Conservation (phyloP, 1,140 invertebrate genomes). For the Antheraea pernyi region DNA sequence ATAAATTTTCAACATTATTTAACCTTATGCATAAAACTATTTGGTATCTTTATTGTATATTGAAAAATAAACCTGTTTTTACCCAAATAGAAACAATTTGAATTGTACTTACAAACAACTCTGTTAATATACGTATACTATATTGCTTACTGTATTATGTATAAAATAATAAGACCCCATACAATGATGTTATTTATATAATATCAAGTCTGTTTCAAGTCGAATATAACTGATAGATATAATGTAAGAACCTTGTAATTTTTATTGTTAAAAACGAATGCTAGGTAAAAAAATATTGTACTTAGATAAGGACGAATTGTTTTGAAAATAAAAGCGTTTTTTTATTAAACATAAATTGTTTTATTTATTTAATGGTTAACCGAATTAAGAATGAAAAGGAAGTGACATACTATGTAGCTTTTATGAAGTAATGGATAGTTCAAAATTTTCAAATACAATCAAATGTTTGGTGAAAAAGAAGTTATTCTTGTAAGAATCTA, state of each 20-base stretch:
- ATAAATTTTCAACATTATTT: no score
- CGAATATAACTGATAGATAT: conserved; percentile 13
- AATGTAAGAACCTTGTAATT: conserved; percentile 35
- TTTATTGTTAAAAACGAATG: conserved; percentile 47
- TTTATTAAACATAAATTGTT: conserved; percentile 33
- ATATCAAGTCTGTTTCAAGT: conserved; percentile 12
- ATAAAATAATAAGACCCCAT: background rate
- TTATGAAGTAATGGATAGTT: no score
- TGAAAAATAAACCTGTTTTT: background rate
- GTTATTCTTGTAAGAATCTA: no score
- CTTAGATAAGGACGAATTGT: conserved; percentile 52
- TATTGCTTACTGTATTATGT: background rate
- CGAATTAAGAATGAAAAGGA: background rate
- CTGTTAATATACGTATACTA: background rate
- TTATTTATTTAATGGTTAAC: conserved; percentile 24
- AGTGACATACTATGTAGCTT: background rate
- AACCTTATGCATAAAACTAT: no score
- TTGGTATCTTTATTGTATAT: no score
- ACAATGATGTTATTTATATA: background rate
- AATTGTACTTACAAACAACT: background rate
- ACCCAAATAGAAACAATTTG: background rate
- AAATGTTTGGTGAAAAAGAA: no score
- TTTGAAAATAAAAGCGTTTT: conserved; percentile 57
- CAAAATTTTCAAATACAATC: no score
- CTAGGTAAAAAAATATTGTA: conserved; percentile 59